A percentile compares a stretch with the other conserved stretches of the same genome.
Evolutionary conservation across 2,888 invertebrate genomes (phyloP).

Genomic region (Creontiades dilutus): DNA sequence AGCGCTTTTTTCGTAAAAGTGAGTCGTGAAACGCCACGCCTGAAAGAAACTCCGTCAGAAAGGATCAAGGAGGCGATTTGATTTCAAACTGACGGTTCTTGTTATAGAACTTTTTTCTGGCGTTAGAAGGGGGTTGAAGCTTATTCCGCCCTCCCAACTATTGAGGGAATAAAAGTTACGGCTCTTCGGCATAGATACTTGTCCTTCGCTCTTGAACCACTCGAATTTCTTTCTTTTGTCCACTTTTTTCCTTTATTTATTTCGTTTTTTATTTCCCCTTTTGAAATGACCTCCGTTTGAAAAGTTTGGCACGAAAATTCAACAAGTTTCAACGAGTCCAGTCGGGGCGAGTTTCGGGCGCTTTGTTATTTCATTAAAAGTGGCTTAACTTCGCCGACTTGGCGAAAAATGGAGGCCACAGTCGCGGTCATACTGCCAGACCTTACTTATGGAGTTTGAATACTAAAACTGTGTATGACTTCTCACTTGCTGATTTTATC

Average conservation of each 20-base stretch:
- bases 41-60: slow-evolving; percentile 5
- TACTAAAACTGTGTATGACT: no score
- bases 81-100: slow-evolving; percentile 32
- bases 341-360: neutral
- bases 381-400: no score
- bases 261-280: neutral
- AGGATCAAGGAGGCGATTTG: slow-evolving; percentile 4
- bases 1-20: neutral
- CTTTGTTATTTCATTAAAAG: neutral
- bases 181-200: neutral
- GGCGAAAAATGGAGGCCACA: no score
- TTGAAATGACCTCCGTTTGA: neutral
- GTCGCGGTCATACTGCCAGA: no score
- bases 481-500: no score
- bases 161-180: slow-evolving; percentile 30
- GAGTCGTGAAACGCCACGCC: neutral
- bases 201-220: neutral
- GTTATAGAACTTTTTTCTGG: neutral
- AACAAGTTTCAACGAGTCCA: neutral
- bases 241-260: neutral
- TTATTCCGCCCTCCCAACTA: slow-evolving; percentile 4
- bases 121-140: neutral
- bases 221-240: no score
- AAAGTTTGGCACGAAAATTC: neutral
- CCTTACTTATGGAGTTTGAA: no score